These are phyloP conservation scores for Oncorhynchus nerka DNA, from an alignment of 2,113 vertebrate genomes.

Conservation along the genomic window DNA sequence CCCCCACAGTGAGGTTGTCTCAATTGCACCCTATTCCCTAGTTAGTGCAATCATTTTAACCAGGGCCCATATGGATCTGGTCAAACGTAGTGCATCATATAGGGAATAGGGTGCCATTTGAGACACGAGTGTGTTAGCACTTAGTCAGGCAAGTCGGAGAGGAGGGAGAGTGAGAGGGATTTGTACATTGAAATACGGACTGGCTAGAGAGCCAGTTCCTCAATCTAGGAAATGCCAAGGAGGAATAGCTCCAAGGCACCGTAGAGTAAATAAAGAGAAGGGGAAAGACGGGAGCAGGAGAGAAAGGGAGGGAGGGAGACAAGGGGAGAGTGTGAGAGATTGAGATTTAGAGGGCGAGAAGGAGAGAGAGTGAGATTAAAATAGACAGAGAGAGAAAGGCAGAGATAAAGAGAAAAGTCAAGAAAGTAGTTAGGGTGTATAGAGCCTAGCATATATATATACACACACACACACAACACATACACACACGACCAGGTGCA, in stretches of 20 bases:
- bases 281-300: background rate
- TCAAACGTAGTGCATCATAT: too few species aligned
- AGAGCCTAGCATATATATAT: too few species aligned
- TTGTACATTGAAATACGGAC: background rate
- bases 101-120: too few species aligned
- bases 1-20: constrained; percentile 20
- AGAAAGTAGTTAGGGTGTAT: background rate
- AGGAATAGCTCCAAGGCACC: background rate
- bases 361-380: background rate
- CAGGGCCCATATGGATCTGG: too few species aligned
- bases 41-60: too few species aligned
- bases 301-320: background rate
- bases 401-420: background rate
- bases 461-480: too few species aligned
- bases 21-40: too few species aligned
- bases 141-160: constrained; percentile 46
- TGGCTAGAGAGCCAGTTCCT: background rate
- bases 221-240: background rate
- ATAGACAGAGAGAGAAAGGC: background rate
- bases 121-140: constrained; percentile 22
- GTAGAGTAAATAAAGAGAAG: background rate
- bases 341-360: background rate
- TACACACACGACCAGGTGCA: background rate
- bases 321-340: background rate
- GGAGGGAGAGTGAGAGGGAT: background rate